Base-by-base conservation (phyloP, 2,113 vertebrate genomes). In the Zosterops japonicus region DNA sequence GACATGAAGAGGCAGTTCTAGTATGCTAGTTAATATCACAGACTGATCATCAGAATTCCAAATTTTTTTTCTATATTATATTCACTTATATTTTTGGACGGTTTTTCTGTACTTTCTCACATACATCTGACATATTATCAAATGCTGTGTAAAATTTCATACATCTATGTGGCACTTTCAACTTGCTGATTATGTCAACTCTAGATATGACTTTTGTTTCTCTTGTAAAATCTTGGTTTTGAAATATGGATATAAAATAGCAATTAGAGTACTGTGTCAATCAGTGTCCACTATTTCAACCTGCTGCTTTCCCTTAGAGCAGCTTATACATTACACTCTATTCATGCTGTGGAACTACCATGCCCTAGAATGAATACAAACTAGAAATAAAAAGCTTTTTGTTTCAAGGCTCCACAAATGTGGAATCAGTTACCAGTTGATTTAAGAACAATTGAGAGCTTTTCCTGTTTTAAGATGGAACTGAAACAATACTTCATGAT, bases 371-470 rank as follows among this genome's bases (percentile, higher is more conserved):
- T 89, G 96, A 97, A 97, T 98, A 88, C 94, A 96, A 97, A 96
- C 27, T 31, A 95, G 77, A 55, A 79, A 97, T 97, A 97, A 97
- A 97, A 96, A 92, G 92, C 89, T 95, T 94, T 97, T 98, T 98
- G 97, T 98, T 97, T 97, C 95, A 95, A 94, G 71, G 52, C 92
- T 95, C 36, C 90, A 93, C 96, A 97, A 98, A 97, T 97, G 96
- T 96, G 94, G 96, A 97, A 98, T 97, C 97, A 97, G 97, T 98
- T 97, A 97, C 95, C 94, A 97, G 94, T 97, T 59, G 89, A 95
- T 97, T 97, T 95, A 97, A 97, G 95, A 97, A 98, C 97, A 97
- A 98, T 96, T 97, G 96, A 88, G 90, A 98, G 93, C 94, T 97
- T 97, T 98, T 97, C 97, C 93, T 98, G 96, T 93, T 95, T 97